These are phyloP conservation scores for Nannoperca australis DNA, from an alignment of 2,797 vertebrate genomes.

Conservation along the genomic window DNA sequence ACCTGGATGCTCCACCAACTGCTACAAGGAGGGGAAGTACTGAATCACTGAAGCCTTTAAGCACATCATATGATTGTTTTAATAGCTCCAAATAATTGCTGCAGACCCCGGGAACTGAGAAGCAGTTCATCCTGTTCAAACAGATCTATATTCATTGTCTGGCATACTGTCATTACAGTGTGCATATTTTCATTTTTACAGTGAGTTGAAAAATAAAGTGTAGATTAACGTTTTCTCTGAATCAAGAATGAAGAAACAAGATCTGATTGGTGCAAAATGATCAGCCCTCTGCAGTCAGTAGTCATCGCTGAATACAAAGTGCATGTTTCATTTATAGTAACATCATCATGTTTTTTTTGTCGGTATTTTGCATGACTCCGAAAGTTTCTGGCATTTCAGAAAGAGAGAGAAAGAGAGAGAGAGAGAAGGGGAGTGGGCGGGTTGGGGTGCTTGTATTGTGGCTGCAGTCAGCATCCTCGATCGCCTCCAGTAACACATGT, in stretches of 20 bases:
- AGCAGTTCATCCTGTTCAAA: neutral
- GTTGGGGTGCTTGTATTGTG: slow-evolving; percentile 11
- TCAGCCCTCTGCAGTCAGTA: neutral
- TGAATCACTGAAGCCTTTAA: too few relatives aligned
- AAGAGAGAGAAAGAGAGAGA: neutral
- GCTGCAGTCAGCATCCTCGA: slow-evolving; percentile 64
- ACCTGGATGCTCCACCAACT: neutral
- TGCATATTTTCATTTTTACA: neutral
- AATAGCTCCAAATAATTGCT: neutral
- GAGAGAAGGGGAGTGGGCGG: neutral
- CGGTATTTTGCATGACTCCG: slow-evolving; percentile 19
- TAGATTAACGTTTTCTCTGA: neutral
- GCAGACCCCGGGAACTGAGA: too few relatives aligned
- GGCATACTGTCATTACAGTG: too few relatives aligned
- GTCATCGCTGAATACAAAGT: neutral
- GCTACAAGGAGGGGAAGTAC: too few relatives aligned
- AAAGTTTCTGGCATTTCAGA: slow-evolving; percentile 20
- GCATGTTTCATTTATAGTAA: neutral
- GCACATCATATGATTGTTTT: too few relatives aligned
- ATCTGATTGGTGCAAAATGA: neutral
- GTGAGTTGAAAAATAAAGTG: neutral
- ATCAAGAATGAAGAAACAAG: neutral
- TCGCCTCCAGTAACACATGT: slow-evolving; percentile 69
- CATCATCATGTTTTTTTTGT: neutral
- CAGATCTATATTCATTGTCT: neutral